phyloP scores from a whole-genome alignment of 64 coral and sea anemone genomes.

The Montipora capricornis region DNA sequence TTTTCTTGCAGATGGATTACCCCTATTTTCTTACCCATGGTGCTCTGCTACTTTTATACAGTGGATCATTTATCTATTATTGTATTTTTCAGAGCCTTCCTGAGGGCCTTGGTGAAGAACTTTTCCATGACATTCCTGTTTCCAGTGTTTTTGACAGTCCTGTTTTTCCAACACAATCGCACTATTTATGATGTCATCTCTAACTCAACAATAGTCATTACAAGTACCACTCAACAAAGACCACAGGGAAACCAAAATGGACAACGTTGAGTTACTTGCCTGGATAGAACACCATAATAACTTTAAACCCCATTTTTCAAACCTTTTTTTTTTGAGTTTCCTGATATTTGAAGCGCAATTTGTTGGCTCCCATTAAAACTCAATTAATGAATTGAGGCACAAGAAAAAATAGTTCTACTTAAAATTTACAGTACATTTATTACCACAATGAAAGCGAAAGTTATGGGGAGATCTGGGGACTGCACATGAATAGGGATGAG shows the following conservation, averaged over 20 bases:
- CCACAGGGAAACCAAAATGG: conserved; percentile 45
- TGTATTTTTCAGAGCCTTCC: conserved; percentile 49
- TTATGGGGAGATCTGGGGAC: no score
- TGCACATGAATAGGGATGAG: no score
- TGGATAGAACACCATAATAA: no score
- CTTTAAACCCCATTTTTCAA: no score
- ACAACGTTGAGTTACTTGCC: not conserved
- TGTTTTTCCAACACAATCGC: conserved; percentile 93
- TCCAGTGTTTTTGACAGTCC: conserved; percentile 87
- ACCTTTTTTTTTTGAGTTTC: no score
- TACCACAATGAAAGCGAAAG: no score
- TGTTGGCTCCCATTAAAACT: no score
- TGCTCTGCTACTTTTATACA: not conserved
- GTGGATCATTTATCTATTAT: no score
- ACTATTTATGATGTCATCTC: conserved; percentile 90
- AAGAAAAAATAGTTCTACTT: no score
- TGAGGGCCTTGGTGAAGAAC: conserved; percentile 87
- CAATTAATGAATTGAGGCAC: no score
- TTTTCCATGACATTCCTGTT: conserved; percentile 95
- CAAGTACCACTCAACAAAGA: conserved; percentile 10
- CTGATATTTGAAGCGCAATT: no score
- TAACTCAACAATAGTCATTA: conserved; percentile 76
- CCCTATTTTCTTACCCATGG: not conserved
- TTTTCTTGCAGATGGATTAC: not conserved
- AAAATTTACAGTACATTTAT: no score